Evolutionary conservation across 2,113 vertebrate species (phyloP).

Genomic region (Dasyurus viverrinus): DNA sequence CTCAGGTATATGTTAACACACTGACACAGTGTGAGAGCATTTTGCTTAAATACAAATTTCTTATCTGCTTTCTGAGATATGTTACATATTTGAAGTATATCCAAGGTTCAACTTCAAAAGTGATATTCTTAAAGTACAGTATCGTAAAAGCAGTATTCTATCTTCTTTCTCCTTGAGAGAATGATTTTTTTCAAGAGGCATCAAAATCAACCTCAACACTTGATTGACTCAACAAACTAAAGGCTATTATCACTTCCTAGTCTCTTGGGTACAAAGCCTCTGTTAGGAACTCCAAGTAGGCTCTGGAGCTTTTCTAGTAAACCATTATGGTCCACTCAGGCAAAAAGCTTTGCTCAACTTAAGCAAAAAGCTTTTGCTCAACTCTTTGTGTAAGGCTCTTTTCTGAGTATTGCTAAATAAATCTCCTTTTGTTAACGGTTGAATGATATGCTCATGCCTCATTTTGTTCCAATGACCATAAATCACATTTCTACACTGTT

Average conservation of each 20-base stretch:
- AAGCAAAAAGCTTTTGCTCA: no score
- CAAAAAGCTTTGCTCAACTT: no score
- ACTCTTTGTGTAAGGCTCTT: no score
- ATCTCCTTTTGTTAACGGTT: no score
- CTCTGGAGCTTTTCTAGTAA: no score
- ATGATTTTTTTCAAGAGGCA: neutral
- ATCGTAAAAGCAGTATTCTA: neutral
- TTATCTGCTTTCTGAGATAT: neutral
- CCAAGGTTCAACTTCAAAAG: neutral
- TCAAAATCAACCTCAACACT: neutral
- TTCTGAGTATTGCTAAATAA: no score
- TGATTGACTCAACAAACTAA: neutral
- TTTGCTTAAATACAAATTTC: neutral
- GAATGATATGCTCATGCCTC: no score
- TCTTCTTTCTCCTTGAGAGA: neutral
- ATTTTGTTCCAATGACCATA: no score
- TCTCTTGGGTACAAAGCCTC: neutral
- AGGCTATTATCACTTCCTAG: neutral
- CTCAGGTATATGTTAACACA: neutral
- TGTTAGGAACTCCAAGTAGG: no score
- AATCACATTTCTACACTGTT: no score
- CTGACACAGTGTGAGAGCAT: neutral
- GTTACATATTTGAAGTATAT: neutral
- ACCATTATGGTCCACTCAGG: no score
- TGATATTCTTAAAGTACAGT: neutral